Evolutionary conservation across 2,113 vertebrate species (phyloP), one percentile per base, ranked within the genome.

Genomic region (Anoplopoma fimbria): DNA sequence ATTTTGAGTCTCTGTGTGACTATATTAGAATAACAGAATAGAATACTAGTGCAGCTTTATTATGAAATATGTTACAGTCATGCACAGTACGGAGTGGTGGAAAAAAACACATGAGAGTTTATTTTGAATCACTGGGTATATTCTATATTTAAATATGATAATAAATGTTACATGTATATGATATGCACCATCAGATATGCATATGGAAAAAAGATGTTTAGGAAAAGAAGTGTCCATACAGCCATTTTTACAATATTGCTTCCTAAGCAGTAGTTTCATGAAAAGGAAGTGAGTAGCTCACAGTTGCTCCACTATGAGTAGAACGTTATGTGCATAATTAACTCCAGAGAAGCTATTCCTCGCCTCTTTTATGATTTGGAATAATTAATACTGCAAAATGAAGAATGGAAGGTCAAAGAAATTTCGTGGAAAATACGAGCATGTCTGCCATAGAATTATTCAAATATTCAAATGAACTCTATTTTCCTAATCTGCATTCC

Each of bases 311-410:
- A 17, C n/a, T 38, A 0, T 65, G n/a, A 51, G 40, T 67, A 49
- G 51, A 75, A 84, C 58, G 63, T 64, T 87, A 51, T 65, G 73
- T 67, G 65, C 75, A 79, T 67, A 82, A 82, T 82, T 72, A 85
- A 68, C 51, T 72, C 23, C 36, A 55, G 49, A 55, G 69, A 23
- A 70, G 64, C 62, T 6, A 71, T 14, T 69, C 42, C 47, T 63
- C 23, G 15, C 55, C 71, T 71, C 58, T 71, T 75, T 85, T 69
- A 85, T 85, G 65, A 64, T 79, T 75, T 47, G 0, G 2, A 61
- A 71, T 47, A 75, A 82, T 85, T 82, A 85, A 69, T 69, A 72
- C 75, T 72, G 60, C 42, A 71, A 69, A 49, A 69, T 58, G 27
- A 68, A 33, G 33, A 83, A 72, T 23, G 25, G 19, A 75, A 77